Evolutionary conservation across 2,113 vertebrate genomes (phyloP).

Genomic region (Capra hircus): DNA sequence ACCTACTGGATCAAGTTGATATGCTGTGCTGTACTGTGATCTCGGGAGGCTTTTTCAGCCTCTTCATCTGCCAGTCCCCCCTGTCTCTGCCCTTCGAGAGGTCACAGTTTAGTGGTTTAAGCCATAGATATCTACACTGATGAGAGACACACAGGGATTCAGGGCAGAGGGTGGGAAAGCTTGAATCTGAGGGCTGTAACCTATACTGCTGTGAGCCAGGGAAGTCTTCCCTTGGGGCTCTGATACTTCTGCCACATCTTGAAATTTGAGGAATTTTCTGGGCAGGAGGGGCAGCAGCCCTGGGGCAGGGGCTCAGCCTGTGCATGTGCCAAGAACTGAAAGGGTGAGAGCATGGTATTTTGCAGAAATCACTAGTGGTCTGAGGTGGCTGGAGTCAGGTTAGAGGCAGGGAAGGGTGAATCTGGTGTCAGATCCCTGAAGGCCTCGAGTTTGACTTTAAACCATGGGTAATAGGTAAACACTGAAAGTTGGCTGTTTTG

Average conservation of each 20-base stretch:
- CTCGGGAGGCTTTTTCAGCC: not conserved
- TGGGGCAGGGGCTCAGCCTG: not conserved
- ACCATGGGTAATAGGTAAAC: not conserved
- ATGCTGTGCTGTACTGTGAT: not conserved
- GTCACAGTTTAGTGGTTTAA: not conserved
- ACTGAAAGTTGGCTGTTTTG: not conserved
- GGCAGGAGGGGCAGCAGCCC: not conserved
- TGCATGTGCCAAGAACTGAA: not conserved
- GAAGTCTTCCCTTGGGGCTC: not conserved
- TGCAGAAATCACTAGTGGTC: not conserved
- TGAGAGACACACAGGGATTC: not conserved
- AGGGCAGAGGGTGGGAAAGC: not conserved
- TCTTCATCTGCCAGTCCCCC: not conserved
- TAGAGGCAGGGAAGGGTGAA: not conserved
- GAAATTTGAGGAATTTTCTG: conserved; percentile 16
- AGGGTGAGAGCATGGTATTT: not conserved
- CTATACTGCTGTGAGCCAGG: not conserved
- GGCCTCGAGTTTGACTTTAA: not conserved
- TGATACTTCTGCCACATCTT: not conserved
- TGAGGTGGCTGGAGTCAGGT: not conserved
- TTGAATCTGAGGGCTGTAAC: not conserved
- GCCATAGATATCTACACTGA: not conserved
- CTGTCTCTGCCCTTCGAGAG: not conserved
- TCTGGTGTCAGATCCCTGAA: not conserved
- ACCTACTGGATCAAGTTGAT: not conserved